These are phyloP conservation scores for Miniopterus natalensis DNA, from an alignment of 2,113 vertebrate species.

Conservation along the genomic window DNA sequence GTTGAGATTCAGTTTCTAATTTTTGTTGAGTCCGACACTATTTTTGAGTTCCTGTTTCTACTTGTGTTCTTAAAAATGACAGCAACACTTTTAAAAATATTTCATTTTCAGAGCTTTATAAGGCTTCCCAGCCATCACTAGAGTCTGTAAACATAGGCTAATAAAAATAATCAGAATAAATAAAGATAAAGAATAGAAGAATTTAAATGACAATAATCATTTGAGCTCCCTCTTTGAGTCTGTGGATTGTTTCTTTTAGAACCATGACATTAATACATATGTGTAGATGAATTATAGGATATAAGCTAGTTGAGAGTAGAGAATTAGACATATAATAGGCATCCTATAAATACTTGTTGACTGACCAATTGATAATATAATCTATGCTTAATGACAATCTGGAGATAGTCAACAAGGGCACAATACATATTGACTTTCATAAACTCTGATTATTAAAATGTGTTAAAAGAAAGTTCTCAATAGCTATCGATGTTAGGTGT, in stretches of 20 bases:
- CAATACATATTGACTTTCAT: background rate
- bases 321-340: background rate
- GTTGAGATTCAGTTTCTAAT: background rate
- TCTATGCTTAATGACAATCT: background rate
- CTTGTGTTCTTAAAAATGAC: background rate
- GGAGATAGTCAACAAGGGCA: background rate
- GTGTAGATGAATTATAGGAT: background rate
- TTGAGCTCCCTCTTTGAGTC: background rate
- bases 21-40: background rate
- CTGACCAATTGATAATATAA: background rate
- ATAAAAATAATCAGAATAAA: background rate
- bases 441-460: slow-evolving; percentile 18
- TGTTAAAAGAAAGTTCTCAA: background rate
- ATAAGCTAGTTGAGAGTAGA: background rate
- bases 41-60: background rate
- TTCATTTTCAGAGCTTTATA: background rate
- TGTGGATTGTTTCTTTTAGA: background rate
- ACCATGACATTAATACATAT: background rate
- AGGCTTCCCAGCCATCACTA: background rate
- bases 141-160: background rate
- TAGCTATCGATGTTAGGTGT: background rate
- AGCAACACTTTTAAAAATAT: background rate
- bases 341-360: background rate
- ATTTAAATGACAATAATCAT: background rate
- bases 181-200: background rate